A percentile compares a stretch with the other conserved stretches of the same genome.
These are phyloP conservation scores for Frankliniella intonsa DNA, from an alignment of 2,888 invertebrate species.

Conservation along the genomic window DNA sequence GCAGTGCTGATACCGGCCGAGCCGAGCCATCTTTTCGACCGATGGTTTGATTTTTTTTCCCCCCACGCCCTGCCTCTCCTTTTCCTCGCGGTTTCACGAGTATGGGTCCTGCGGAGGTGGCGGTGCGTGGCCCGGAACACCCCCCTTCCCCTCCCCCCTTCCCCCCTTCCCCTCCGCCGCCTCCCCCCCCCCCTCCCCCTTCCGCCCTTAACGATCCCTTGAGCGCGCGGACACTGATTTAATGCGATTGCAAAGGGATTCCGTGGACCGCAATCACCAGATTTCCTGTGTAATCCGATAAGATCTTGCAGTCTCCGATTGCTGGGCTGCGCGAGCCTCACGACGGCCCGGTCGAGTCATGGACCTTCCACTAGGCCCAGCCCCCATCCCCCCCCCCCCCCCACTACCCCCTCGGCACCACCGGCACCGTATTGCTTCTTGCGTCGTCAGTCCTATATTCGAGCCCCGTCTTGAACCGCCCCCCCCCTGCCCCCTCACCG, in stretches of 20 bases:
- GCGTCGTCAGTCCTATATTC: constrained; percentile 11
- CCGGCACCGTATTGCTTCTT: not conserved
- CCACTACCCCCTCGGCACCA: not conserved
- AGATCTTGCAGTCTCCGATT: constrained; percentile 19
- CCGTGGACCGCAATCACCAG: constrained; percentile 13
- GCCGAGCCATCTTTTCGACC: no score
- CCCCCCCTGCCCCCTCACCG: not conserved
- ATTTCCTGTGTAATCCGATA: constrained; percentile 26
- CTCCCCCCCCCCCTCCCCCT: no score
- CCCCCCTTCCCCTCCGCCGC: no score
- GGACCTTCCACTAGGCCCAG: not conserved
- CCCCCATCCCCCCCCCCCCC: not conserved
- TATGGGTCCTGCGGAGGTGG: no score
- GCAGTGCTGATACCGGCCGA: no score
- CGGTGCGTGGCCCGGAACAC: not conserved
- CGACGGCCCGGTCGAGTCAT: not conserved
- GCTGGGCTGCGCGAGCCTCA: not conserved
- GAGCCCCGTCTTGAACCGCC: not conserved
- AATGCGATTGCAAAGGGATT: constrained; percentile 25
- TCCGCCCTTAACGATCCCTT: constrained; percentile 8
- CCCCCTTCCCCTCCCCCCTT: no score
- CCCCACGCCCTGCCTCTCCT: no score
- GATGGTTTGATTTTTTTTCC: no score
- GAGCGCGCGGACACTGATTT: constrained; percentile 19
- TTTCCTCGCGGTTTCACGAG: no score